Evolutionary conservation across 1,140 invertebrate genomes (phyloP).

Genomic region (Drosophila orosa): DNA sequence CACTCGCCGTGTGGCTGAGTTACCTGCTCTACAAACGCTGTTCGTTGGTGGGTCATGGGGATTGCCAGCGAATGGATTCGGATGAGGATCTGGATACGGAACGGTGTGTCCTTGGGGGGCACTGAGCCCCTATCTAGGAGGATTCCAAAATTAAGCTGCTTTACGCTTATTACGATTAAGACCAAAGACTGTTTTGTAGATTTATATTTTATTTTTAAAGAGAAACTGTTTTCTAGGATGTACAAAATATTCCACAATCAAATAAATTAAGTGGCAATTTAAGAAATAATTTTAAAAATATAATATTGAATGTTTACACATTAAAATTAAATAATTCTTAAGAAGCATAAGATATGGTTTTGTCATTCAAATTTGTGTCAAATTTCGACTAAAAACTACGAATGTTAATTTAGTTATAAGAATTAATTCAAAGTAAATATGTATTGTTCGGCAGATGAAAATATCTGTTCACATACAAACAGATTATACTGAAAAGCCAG

Average conservation of each 20-base stretch:
- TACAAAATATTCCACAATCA: neutral
- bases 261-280: too few relatives aligned
- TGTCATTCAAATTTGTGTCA: neutral
- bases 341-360: neutral
- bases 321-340: neutral
- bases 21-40: slow-evolving; percentile 68
- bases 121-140: slow-evolving; percentile 7
- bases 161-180: slow-evolving; percentile 48
- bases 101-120: slow-evolving; percentile 66
- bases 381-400: too few relatives aligned
- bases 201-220: neutral
- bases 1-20: slow-evolving; percentile 69
- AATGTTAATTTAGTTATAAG: too few relatives aligned
- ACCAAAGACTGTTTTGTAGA: slow-evolving; percentile 58
- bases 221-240: too few relatives aligned
- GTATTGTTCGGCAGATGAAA: too few relatives aligned
- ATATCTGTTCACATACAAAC: too few relatives aligned
- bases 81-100: slow-evolving; percentile 74
- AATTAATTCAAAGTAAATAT: too few relatives aligned
- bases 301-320: neutral
- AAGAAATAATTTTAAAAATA: neutral
- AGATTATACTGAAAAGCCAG: too few relatives aligned
- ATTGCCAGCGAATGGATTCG: slow-evolving; percentile 68
- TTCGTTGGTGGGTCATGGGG: slow-evolving; percentile 18
- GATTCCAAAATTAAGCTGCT: neutral